These are phyloP conservation scores for Rhorus exstirpatorius DNA, from an alignment of 2,888 invertebrate species.

Conservation along the genomic window DNA sequence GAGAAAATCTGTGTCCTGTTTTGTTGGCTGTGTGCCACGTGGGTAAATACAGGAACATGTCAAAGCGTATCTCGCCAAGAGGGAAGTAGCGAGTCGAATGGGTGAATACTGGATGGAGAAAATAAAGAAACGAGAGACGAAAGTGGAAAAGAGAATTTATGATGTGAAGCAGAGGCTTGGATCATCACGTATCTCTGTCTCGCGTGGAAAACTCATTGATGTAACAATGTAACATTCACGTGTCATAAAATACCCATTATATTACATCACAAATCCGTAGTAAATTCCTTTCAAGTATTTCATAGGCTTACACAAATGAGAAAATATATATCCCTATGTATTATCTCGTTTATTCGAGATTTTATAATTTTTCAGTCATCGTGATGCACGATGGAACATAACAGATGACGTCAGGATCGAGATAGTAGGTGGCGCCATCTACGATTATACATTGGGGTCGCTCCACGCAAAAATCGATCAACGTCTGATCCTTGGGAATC, in stretches of 20 bases:
- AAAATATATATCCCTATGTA: background rate
- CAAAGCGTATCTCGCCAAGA: slow-evolving; percentile 62
- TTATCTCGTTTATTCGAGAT: slow-evolving; percentile 2
- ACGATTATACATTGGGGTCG: background rate
- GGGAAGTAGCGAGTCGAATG: slow-evolving; percentile 18
- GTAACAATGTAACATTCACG: slow-evolving; percentile 34
- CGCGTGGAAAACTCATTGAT: slow-evolving; percentile 21
- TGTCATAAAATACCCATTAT: slow-evolving; percentile 44
- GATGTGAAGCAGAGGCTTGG: slow-evolving; percentile 52
- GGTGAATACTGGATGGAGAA: slow-evolving; percentile 28
- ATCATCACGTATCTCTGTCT: slow-evolving; percentile 19
- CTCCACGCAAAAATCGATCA: background rate
- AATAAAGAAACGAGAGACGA: slow-evolving; percentile 38
- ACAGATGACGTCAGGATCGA: slow-evolving; percentile 16
- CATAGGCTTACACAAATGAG: slow-evolving; percentile 5
- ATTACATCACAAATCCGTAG: slow-evolving; percentile 41
- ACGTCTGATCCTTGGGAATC: too few relatives aligned
- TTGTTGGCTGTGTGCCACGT: slow-evolving; percentile 65
- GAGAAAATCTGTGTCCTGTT: slow-evolving; percentile 5
- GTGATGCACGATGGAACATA: slow-evolving; percentile 30
- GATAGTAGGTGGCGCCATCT: slow-evolving; percentile 22
- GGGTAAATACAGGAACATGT: slow-evolving; percentile 66
- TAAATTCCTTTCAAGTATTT: slow-evolving; percentile 2
- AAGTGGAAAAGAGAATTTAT: slow-evolving; percentile 66
- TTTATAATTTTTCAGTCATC: slow-evolving; percentile 16